Evolutionary conservation across 2,113 vertebrate species (phyloP).

Genomic region (Pampusana beccarii): DNA sequence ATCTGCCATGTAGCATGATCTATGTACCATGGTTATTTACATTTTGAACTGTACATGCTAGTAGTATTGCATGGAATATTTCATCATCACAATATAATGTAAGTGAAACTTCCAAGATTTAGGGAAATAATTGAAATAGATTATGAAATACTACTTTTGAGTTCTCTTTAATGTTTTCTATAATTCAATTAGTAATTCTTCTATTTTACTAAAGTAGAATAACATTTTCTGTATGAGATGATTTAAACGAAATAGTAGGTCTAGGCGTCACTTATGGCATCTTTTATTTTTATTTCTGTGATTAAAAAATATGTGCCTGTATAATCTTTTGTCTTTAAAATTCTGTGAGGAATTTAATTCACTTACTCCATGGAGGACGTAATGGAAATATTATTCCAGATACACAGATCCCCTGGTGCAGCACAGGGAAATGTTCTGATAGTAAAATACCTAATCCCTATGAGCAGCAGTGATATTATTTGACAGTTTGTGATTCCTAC

Average conservation of each 20-base stretch:
- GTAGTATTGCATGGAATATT: conserved; percentile 20
- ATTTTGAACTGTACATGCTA: background rate
- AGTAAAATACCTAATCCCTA: background rate
- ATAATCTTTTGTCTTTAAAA: background rate
- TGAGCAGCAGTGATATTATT: background rate
- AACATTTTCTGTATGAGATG: background rate
- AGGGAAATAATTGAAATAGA: background rate
- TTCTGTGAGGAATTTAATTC: background rate
- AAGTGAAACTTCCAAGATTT: conserved; percentile 34
- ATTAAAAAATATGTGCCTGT: background rate
- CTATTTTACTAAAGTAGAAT: background rate
- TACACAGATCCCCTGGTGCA: background rate
- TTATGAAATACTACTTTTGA: conserved; percentile 5
- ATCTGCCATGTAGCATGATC: background rate
- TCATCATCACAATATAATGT: conserved; percentile 1
- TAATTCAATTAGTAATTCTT: background rate
- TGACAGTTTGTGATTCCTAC: conserved; percentile 1
- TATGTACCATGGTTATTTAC: background rate
- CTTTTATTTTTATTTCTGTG: background rate
- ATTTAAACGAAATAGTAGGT: background rate
- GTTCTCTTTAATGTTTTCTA: background rate
- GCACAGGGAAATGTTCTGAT: background rate
- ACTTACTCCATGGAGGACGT: background rate
- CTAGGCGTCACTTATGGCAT: background rate
- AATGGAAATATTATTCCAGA: background rate